phyloP scores from a whole-genome alignment of 2,888 invertebrate genomes.

The Gryllus longicercus region DNA sequence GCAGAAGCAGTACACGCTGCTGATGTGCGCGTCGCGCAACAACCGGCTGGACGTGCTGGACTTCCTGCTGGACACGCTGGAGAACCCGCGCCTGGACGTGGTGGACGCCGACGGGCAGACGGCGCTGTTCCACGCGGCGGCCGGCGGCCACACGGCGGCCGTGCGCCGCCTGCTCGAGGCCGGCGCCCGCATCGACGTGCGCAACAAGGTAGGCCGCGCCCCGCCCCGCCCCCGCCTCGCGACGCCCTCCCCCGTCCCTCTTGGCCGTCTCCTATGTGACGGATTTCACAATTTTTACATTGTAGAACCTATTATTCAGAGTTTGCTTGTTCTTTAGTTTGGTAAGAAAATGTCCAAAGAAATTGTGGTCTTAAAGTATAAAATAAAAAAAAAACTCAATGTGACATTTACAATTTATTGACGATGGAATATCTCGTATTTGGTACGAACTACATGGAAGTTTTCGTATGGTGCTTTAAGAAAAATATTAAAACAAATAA shows the following conservation, averaged over 20 bases:
- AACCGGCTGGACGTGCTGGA: slow-evolving; percentile 62
- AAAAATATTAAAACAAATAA: no score
- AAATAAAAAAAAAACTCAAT: no score
- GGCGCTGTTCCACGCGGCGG: slow-evolving; percentile 71
- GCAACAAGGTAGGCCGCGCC: slow-evolving; percentile 61
- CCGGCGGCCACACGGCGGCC: slow-evolving; percentile 65
- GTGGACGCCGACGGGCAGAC: slow-evolving; percentile 68
- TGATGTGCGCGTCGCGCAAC: slow-evolving; percentile 74
- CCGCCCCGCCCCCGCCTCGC: slow-evolving; percentile 28
- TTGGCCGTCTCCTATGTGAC: background rate
- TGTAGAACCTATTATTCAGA: no score
- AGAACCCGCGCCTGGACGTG: slow-evolving; percentile 56
- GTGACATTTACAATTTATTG: no score
- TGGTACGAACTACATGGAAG: no score
- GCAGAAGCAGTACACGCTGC: slow-evolving; percentile 67
- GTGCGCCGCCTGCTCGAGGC: slow-evolving; percentile 63
- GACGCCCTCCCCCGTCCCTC: background rate
- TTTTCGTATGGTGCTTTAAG: no score
- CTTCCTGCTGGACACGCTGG: slow-evolving; percentile 62
- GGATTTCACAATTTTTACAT: no score
- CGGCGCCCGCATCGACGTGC: slow-evolving; percentile 63
- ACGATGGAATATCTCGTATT: no score
- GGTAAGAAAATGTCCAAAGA: no score
- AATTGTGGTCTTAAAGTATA: no score
- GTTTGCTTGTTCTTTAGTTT: no score